These are phyloP conservation scores for Ptycholaimellus sp. DNA, from an alignment of 2,888 invertebrate species.

Conservation along the genomic window DNA sequence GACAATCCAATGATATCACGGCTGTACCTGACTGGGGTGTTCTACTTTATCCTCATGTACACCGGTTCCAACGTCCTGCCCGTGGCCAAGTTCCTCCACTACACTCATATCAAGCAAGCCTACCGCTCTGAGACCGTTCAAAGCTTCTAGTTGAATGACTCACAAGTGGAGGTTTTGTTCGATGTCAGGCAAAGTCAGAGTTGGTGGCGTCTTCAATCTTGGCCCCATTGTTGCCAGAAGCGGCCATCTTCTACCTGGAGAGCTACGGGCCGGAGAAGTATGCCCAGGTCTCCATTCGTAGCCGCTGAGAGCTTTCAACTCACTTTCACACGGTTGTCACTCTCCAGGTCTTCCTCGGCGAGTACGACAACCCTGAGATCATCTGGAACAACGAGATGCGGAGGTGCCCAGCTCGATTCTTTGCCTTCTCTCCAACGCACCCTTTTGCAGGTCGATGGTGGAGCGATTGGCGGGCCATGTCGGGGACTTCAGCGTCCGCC, in stretches of 20 bases:
- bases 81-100: conserved; percentile 68
- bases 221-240: conserved; percentile 79
- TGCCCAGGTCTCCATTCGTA: conserved; percentile 60
- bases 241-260: conserved; percentile 93
- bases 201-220: conserved; percentile 76
- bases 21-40: conserved; percentile 76
- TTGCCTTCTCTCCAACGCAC: not conserved
- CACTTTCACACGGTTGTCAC: not conserved
- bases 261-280: conserved; percentile 95
- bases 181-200: conserved; percentile 33
- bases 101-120: conserved; percentile 83
- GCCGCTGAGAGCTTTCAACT: not conserved
- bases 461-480: conserved; percentile 90
- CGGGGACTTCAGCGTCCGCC: conserved; percentile 79
- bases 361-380: conserved; percentile 96
- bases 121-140: conserved; percentile 64
- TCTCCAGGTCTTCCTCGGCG: conserved; percentile 39
- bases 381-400: conserved; percentile 97
- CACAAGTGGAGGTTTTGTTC: conserved; percentile 1
- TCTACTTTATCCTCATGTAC: conserved; percentile 89
- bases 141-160: not conserved
- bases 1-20: conserved; percentile 87
- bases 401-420: conserved; percentile 25
- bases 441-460: conserved; percentile 55
- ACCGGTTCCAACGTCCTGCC: conserved; percentile 91